Evolutionary conservation across 1,140 invertebrate genomes (phyloP).

Genomic region (Sarcophaga peregrina): DNA sequence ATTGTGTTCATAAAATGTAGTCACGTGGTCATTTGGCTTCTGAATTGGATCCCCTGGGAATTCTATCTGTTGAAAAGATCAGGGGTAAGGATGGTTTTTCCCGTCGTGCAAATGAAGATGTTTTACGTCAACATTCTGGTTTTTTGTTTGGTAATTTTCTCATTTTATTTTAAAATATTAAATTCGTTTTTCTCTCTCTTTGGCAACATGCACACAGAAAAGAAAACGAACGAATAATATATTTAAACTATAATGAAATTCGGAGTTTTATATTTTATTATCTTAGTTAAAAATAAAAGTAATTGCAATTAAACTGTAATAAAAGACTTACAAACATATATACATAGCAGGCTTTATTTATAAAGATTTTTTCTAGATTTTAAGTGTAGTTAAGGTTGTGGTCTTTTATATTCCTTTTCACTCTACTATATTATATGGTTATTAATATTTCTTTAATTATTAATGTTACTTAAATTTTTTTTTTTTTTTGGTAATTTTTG

Average conservation of each 20-base stretch:
- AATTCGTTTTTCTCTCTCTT: constrained; percentile 5
- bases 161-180: constrained; percentile 49
- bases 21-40: constrained; percentile 95
- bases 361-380: background rate
- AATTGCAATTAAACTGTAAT: background rate
- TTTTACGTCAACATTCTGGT: constrained; percentile 65
- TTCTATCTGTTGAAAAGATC: constrained; percentile 68
- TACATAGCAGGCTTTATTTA: constrained; percentile 1
- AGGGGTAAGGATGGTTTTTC: constrained; percentile 69
- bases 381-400: constrained; percentile 7
- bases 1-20: constrained; percentile 68
- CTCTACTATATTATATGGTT: background rate
- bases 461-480: background rate
- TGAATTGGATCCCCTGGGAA: constrained; percentile 92
- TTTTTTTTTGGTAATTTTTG: background rate
- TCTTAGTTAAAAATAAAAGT: background rate
- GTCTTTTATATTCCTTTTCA: background rate
- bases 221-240: constrained; percentile 4
- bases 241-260: constrained; percentile 41
- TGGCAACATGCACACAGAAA: background rate
- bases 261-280: constrained; percentile 34
- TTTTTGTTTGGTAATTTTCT: constrained; percentile 66
- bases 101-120: constrained; percentile 69
- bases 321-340: background rate
- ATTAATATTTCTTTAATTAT: background rate